Evolutionary conservation across 2,113 vertebrate genomes (phyloP).

Genomic region (Azemiops feae): DNA sequence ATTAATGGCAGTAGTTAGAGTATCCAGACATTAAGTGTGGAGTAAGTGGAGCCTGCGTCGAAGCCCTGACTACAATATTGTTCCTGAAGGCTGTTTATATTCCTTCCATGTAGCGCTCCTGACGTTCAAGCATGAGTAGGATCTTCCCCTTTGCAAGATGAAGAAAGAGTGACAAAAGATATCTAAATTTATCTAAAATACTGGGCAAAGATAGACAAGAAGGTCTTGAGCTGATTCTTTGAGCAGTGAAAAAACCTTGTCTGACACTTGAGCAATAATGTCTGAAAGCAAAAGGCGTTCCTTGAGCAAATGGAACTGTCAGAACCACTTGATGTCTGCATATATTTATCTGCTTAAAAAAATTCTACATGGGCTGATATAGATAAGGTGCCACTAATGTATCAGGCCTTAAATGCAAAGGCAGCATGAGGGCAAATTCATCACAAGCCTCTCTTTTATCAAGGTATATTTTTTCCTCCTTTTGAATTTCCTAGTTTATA

Average conservation of each 20-base stretch:
- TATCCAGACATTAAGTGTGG: neutral
- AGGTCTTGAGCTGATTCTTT: neutral
- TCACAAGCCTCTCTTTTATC: neutral
- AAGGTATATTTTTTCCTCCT: neutral
- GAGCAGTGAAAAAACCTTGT: slow-evolving; percentile 3
- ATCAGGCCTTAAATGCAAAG: neutral
- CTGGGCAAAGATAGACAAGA: neutral
- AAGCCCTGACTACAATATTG: neutral
- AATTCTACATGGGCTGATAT: neutral
- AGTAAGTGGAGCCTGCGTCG: neutral
- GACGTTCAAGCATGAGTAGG: neutral
- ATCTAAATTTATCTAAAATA: neutral
- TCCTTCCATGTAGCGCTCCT: neutral
- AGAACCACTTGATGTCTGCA: neutral
- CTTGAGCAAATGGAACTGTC: slow-evolving; percentile 20
- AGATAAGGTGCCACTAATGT: neutral
- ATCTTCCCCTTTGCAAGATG: neutral
- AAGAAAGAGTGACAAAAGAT: neutral
- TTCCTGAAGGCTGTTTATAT: neutral
- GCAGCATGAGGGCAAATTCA: neutral
- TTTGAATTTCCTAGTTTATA: neutral
- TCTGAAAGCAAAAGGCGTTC: slow-evolving; percentile 22
- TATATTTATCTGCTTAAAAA: slow-evolving; percentile 2
- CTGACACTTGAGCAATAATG: slow-evolving; percentile 10
- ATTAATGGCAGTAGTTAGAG: neutral